phyloP scores from a whole-genome alignment of 2,797 vertebrate species.

The Phalloptychus januarius region DNA sequence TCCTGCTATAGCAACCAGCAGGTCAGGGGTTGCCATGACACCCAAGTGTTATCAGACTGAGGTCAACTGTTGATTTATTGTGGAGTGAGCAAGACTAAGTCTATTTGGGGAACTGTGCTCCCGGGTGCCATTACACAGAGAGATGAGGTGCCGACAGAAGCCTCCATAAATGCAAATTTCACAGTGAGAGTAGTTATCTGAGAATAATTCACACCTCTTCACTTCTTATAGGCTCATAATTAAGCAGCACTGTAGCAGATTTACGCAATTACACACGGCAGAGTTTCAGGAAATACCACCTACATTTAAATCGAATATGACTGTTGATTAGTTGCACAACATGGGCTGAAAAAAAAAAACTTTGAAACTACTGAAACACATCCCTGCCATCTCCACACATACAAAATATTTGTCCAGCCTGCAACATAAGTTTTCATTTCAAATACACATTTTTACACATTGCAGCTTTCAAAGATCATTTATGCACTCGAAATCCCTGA shows the following conservation, averaged over 20 bases:
- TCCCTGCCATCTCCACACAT: background rate
- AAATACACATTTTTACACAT: background rate
- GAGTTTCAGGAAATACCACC: slow-evolving; percentile 15
- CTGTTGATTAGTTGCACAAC: slow-evolving; percentile 16
- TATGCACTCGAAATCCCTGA: background rate
- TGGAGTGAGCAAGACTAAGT: slow-evolving; percentile 42
- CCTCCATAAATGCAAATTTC: slow-evolving; percentile 54
- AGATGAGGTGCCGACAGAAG: slow-evolving; percentile 55
- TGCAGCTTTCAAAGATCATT: background rate
- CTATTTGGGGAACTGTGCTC: slow-evolving; percentile 60
- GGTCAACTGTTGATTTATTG: slow-evolving; percentile 66
- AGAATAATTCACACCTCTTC: slow-evolving; percentile 58
- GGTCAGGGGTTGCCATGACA: slow-evolving; percentile 68
- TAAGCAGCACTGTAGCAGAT: slow-evolving; percentile 20
- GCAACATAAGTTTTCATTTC: slow-evolving; percentile 1
- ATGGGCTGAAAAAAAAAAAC: too few relatives aligned
- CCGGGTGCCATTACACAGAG: slow-evolving; percentile 59
- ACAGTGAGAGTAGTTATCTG: slow-evolving; percentile 35
- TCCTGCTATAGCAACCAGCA: slow-evolving; percentile 60
- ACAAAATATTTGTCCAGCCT: background rate
- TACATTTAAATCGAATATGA: background rate
- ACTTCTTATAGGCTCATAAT: slow-evolving; percentile 43
- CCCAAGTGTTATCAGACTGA: slow-evolving; percentile 44
- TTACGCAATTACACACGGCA: slow-evolving; percentile 32
- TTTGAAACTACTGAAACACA: background rate